A percentile compares a stretch with the other conserved stretches of the same genome.
Conservation (phyloP, 2,888 invertebrate genomes). For the Gibbula magus region DNA sequence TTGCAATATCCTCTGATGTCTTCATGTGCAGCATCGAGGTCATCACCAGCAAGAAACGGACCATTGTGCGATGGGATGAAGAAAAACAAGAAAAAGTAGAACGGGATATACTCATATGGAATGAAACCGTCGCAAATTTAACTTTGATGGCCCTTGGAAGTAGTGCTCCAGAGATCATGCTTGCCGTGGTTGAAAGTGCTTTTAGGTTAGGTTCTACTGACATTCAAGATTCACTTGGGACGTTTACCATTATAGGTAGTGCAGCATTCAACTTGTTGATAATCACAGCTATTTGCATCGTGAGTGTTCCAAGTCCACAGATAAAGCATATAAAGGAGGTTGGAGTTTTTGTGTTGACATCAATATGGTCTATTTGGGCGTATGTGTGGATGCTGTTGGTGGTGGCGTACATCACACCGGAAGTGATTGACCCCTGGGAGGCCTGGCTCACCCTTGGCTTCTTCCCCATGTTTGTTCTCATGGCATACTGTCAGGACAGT, state of each 20-base stretch:
- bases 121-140: slow-evolving; percentile 73
- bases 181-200: slow-evolving; percentile 64
- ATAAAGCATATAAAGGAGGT: slow-evolving; percentile 66
- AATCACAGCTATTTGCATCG: slow-evolving; percentile 71
- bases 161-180: slow-evolving; percentile 72
- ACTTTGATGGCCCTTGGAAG: slow-evolving; percentile 73
- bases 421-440: slow-evolving; percentile 67
- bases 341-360: slow-evolving; percentile 70
- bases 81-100: slow-evolving; percentile 65
- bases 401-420: slow-evolving; percentile 62
- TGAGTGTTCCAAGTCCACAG: slow-evolving; percentile 57
- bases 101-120: slow-evolving; percentile 70
- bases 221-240: slow-evolving; percentile 63
- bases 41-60: slow-evolving; percentile 70
- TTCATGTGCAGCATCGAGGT: slow-evolving; percentile 73
- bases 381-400: slow-evolving; percentile 73
- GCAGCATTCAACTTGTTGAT: slow-evolving; percentile 73
- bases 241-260: slow-evolving; percentile 73
- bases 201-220: slow-evolving; percentile 43
- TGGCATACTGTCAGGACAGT: slow-evolving; percentile 68
- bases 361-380: slow-evolving; percentile 71
- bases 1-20: slow-evolving; percentile 71
- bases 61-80: slow-evolving; percentile 66
- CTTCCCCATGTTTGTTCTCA: slow-evolving; percentile 69
- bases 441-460: slow-evolving; percentile 69